Conservation (phyloP, 2,797 vertebrate genomes). For the Pseudochirops cupreus region DNA sequence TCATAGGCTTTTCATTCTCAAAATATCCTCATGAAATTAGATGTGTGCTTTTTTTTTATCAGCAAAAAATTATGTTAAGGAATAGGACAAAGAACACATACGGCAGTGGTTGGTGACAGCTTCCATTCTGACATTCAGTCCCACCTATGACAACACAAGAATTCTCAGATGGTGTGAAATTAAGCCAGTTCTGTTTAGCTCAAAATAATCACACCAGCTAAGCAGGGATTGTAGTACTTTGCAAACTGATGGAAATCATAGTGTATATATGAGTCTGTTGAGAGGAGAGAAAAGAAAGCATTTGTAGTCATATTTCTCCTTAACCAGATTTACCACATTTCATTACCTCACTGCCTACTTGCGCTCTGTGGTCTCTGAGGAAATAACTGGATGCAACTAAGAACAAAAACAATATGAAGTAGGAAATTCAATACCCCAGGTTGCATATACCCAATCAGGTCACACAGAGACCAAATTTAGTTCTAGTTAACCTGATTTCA, state of each 20-base stretch:
- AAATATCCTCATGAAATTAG: not conserved
- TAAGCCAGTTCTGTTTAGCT: constrained; percentile 7
- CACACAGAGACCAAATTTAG: constrained; percentile 57
- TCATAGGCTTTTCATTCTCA: not conserved
- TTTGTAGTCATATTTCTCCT: constrained; percentile 59
- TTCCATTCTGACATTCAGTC: not conserved
- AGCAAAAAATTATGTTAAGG: not conserved
- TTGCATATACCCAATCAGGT: constrained; percentile 13
- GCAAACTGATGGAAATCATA: constrained; percentile 19
- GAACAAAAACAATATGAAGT: constrained; percentile 61
- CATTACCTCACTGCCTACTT: constrained; percentile 58
- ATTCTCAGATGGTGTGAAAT: not conserved
- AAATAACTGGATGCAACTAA: constrained; percentile 59
- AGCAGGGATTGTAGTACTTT: constrained; percentile 16
- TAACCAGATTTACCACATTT: constrained; percentile 72
- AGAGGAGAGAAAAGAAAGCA: constrained; percentile 49
- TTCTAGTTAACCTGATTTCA: constrained; percentile 56
- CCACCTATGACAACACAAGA: constrained; percentile 39
- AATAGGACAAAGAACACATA: not conserved
- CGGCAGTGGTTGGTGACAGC: not conserved
- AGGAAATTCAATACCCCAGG: constrained; percentile 57
- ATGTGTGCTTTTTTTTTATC: not conserved
- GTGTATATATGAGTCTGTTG: not conserved
- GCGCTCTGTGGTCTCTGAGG: constrained; percentile 56
- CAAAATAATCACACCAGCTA: constrained; percentile 39